These are phyloP conservation scores for Calliopsis andreniformis DNA, from an alignment of 1,140 invertebrate species.

Conservation along the genomic window DNA sequence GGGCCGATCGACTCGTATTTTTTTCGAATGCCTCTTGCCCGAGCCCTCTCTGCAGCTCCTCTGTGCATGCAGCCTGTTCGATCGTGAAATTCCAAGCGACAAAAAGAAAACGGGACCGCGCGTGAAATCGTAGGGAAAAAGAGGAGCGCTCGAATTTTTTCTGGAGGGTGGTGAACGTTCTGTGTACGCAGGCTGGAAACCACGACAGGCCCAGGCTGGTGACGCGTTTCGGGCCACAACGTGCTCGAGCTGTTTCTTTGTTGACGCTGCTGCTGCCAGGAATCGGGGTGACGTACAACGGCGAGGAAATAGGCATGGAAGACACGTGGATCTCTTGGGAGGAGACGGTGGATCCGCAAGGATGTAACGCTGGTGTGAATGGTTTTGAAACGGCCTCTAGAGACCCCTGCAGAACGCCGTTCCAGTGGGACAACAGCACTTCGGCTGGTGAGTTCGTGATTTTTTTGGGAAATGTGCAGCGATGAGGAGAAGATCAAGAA, in stretches of 20 bases:
- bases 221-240: conserved; percentile 82
- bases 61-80: neutral
- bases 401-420: conserved; percentile 85
- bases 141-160: too few relatives aligned
- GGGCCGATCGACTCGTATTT: neutral
- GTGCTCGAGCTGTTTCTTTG: conserved; percentile 86
- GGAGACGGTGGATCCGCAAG: conserved; percentile 69
- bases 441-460: conserved; percentile 81
- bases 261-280: conserved; percentile 87
- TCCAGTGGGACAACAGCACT: conserved; percentile 86
- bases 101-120: neutral
- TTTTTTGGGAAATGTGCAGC: neutral
- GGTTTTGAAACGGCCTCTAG: conserved; percentile 74
- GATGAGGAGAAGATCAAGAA: neutral
- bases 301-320: conserved; percentile 86
- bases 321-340: conserved; percentile 79
- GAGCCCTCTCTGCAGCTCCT: neutral
- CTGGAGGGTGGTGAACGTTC: neutral
- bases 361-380: conserved; percentile 71
- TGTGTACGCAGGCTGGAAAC: conserved; percentile 84
- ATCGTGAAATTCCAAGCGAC: conserved; percentile 1
- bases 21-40: neutral
- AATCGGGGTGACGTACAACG: conserved; percentile 88
- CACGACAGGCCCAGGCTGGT: conserved; percentile 85
- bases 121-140: too few relatives aligned